Base-by-base conservation (phyloP, 2,888 invertebrate genomes). In the Hipparchia sbordonii region DNA sequence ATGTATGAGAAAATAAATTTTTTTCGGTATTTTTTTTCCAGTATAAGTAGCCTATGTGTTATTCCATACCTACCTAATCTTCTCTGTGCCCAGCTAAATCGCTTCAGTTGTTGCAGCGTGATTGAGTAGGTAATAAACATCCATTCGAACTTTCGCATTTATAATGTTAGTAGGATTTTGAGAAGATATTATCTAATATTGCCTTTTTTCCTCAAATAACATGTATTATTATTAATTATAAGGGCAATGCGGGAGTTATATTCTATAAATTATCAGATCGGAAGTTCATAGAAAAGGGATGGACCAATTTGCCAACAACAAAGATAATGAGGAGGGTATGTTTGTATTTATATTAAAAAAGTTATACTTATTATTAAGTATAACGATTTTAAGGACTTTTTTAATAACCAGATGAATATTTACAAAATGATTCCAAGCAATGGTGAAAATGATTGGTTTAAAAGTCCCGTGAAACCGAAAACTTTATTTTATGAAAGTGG, bases 371-470 rank as follows among this genome's bases (percentile, higher is more conserved):
- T 39, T 39, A 23, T 23, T 23, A 23, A 23, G 23, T 23, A 23
- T 23, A 23, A 23, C 23, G 5, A 39, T 39, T 39, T 39, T 39
- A 39, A 39, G 39, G 3, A 39, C 39, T 39, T 39, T 39, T 39
- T 51, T n/a, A 59, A 39, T 72, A 77, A 10, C 13, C 77, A 90
- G 91, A 82, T 88, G 79, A 85, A 88, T 73, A 76, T 89, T 59
- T 90, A 88, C 72, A 87, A 83, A 77, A 90, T 89, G 88, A 33
- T 79, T 9, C 86, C 87, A n/a, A 77, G 79, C 0, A 74, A 78
- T 13, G 76, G 80, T 2, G 72, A 84, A 57, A 77, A 73, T 52
- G 79, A 86, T 72, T 91, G 90, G 90, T 89, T 89, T 67, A 73
- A 81, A 66, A 78, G 77, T 0, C 78, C 88, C 67, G 84, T 79